Evolutionary conservation across 2,888 invertebrate genomes (phyloP).

Genomic region (Erannis defoliaria): DNA sequence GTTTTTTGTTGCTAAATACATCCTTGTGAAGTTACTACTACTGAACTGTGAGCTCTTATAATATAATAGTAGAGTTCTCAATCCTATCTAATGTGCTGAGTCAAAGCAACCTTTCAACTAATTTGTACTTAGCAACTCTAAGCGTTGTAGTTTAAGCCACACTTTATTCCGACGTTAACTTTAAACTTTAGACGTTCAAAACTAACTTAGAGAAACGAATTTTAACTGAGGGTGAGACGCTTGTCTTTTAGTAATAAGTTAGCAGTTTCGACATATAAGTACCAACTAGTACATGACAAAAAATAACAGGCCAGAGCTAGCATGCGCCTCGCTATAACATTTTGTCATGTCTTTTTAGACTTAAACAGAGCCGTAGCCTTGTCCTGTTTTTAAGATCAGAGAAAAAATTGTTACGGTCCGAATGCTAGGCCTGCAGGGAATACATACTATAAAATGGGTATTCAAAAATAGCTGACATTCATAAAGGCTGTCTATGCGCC

Average conservation of each 20-base stretch:
- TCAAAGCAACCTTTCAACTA: conserved; percentile 12
- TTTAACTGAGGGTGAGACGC: conserved; percentile 33
- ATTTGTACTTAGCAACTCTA: conserved; percentile 18
- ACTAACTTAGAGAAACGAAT: conserved; percentile 32
- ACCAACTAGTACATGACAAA: too few relatives aligned
- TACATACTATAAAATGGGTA: conserved; percentile 8
- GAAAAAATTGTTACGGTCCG: too few relatives aligned
- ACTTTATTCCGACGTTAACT: conserved; percentile 32
- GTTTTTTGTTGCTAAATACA: too few relatives aligned
- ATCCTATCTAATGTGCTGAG: conserved; percentile 1
- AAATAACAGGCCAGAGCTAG: too few relatives aligned
- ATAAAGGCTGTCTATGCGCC: conserved; percentile 8
- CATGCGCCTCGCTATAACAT: too few relatives aligned
- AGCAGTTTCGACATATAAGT: not conserved
- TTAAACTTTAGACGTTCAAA: conserved; percentile 26
- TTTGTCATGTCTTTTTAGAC: too few relatives aligned
- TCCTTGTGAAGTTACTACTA: not conserved
- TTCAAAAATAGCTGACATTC: conserved; percentile 26
- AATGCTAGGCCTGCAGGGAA: too few relatives aligned
- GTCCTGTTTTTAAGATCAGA: too few relatives aligned
- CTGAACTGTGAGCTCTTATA: too few relatives aligned
- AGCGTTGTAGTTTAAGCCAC: conserved; percentile 21
- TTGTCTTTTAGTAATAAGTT: conserved; percentile 17
- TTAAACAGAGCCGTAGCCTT: too few relatives aligned
- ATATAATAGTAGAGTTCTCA: too few relatives aligned